These are phyloP conservation scores for Salvelinus sp. DNA, from an alignment of 2,113 vertebrate species.

Conservation along the genomic window DNA sequence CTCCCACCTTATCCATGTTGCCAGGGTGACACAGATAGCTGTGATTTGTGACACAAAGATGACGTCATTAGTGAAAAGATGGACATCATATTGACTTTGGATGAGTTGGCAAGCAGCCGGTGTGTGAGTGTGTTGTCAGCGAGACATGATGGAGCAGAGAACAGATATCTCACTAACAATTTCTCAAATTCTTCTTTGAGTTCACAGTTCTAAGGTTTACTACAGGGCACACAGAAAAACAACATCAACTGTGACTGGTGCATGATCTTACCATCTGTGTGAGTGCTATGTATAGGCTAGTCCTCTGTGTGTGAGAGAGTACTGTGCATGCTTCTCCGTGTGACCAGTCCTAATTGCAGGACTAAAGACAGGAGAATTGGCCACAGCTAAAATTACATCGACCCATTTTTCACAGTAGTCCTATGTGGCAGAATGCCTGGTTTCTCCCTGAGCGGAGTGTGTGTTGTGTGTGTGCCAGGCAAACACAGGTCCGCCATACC, in stretches of 20 bases:
- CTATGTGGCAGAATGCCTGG: background rate
- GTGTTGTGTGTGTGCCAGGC: background rate
- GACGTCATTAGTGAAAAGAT: background rate
- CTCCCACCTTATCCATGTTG: background rate
- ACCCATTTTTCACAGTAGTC: background rate
- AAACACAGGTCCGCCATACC: background rate
- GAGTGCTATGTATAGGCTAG: background rate
- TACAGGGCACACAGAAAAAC: too few species aligned
- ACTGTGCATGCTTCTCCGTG: too few species aligned
- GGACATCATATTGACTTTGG: background rate
- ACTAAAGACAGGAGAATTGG: background rate
- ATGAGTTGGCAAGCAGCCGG: background rate
- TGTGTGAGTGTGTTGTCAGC: background rate
- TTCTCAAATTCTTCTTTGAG: too few species aligned
- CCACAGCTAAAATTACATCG: conserved; percentile 4
- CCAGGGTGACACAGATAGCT: background rate
- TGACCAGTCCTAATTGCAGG: background rate
- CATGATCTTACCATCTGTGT: too few species aligned
- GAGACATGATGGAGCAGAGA: too few species aligned
- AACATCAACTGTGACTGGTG: too few species aligned
- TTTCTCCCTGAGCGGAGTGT: background rate
- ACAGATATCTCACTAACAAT: too few species aligned
- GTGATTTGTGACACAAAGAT: conserved; percentile 22
- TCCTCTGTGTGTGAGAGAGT: too few species aligned
- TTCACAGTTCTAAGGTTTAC: too few species aligned